Evolutionary conservation across 1,140 invertebrate genomes (phyloP), one percentile per base, ranked within the genome.

Genomic region (Drosophila kohkoa): DNA sequence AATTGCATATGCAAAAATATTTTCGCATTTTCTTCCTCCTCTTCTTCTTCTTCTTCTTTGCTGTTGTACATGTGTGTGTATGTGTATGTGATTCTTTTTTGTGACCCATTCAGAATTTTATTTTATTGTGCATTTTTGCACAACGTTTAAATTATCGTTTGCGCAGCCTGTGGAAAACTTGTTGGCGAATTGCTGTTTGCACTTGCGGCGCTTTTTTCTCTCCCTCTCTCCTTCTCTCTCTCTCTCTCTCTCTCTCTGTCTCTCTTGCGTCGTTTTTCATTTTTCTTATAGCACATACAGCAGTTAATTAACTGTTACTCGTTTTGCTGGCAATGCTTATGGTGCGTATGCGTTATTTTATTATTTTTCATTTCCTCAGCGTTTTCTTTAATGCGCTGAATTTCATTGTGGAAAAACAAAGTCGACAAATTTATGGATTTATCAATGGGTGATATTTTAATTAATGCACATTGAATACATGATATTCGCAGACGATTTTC

Each of bases 1-100:
- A 75, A 87, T 80, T 87, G 72, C 82, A 87, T 88, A 87, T 87
- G 81, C 83, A 77, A 80, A 83, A 75, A 77, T 74, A 88, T 80
- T 83, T 88, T 75, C 67, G 51, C 69, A 45, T 76, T 73, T 82
- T 86, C 54, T 5, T 57, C 4, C 57, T 57, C 63, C 58, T 75
- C 65, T 41, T 30, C 13, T 38, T 64, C 20, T 25, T 52, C 46
- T 52, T 64, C 48, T 49, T 8, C 4, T n/a, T n/a, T n/a, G 8
- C 35, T 46, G 49, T 46, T 62, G 58, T 54, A 15, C 6, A 35
- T n/a, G 28, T 55, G 58, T 63, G 10, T 15, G 20, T 20, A 3
- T 20, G 20, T 20, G 20, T 20, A 15, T 63, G 32, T 57, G 45
- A 46, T 55, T 64, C 8, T 51, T 51, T 46, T 58, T 38, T 59